Conservation (phyloP, 1,140 invertebrate genomes). For the Drosophila serrata region DNA sequence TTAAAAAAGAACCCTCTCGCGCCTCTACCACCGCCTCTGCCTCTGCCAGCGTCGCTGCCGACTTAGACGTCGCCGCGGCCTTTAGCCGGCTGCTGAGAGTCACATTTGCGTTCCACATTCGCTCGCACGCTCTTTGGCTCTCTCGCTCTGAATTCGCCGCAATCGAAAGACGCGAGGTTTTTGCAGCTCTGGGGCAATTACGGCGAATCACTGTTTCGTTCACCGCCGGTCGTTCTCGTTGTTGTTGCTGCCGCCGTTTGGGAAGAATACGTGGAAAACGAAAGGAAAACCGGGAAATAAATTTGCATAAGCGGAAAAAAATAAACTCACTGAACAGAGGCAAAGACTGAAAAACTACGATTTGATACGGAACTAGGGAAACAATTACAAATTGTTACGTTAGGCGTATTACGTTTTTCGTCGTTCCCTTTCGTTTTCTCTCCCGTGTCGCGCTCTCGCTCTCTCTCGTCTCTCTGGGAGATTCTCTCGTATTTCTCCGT, state of each 20-base stretch:
- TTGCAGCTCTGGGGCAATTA: constrained; percentile 9
- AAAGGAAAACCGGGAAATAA: constrained; percentile 13
- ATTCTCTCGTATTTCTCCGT: constrained; percentile 42
- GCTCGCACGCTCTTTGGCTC: constrained; percentile 19
- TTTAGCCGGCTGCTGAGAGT: constrained; percentile 55
- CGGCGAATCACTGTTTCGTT: constrained; percentile 58
- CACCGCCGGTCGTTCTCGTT: constrained; percentile 64
- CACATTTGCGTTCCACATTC: constrained; percentile 54
- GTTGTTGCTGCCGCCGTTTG: constrained; percentile 55
- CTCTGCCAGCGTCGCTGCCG: constrained; percentile 18
- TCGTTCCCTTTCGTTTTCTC: constrained; percentile 25
- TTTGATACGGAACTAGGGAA: not conserved
- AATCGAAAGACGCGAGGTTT: not conserved
- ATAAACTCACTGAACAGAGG: constrained; percentile 13
- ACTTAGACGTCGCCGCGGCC: constrained; percentile 52
- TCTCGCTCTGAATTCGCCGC: constrained; percentile 67
- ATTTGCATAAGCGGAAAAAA: not conserved
- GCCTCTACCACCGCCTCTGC: not conserved
- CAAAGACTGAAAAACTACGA: constrained; percentile 25
- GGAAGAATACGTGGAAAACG: constrained; percentile 6
- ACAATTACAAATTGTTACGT: constrained; percentile 13
- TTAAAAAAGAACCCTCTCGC: not conserved
- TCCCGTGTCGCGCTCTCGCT: not conserved
- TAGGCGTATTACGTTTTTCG: constrained; percentile 2
- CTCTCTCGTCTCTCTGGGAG: constrained; percentile 8